Conservation (phyloP, 2,888 invertebrate species). For the Vanessa cardui region DNA sequence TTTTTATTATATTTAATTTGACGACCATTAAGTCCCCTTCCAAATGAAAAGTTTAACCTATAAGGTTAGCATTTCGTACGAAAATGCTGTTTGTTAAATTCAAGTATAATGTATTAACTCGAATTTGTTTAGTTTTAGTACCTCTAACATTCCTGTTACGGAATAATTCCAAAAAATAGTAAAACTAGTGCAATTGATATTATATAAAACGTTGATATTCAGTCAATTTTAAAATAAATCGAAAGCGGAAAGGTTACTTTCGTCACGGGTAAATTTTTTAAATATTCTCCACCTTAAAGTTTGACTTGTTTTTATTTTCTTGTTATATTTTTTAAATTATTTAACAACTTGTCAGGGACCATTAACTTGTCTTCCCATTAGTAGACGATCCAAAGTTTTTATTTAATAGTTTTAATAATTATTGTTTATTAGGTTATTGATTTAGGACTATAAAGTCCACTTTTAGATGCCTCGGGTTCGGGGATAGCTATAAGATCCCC, state of each 20-base stretch:
- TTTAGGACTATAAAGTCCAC: conserved; percentile 34
- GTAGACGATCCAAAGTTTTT: conserved; percentile 74
- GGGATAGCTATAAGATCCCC: conserved; percentile 17
- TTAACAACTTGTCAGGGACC: conserved; percentile 57
- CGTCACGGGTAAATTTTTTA: conserved; percentile 34
- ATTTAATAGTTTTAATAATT: conserved; percentile 54
- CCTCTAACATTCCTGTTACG: conserved; percentile 73
- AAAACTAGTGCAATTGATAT: conserved; percentile 73
- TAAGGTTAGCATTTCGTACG: conserved; percentile 29
- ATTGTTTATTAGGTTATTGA: conserved; percentile 70
- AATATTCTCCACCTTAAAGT: conserved; percentile 31
- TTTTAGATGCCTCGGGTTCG: conserved; percentile 17
- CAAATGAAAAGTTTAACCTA: conserved; percentile 19
- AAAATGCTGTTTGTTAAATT: conserved; percentile 38
- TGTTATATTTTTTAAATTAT: conserved; percentile 35
- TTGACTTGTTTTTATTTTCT: conserved; percentile 32
- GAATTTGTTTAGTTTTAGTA: conserved; percentile 75
- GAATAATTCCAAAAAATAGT: conserved; percentile 71
- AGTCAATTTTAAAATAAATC: conserved; percentile 29
- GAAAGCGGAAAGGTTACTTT: conserved; percentile 27
- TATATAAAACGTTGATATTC: conserved; percentile 57
- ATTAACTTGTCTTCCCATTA: conserved; percentile 75
- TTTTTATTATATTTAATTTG: conserved; percentile 33
- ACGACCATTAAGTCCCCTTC: conserved; percentile 26
- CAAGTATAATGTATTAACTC: conserved; percentile 58